A percentile compares a stretch with the other conserved stretches of the same genome.
These are phyloP conservation scores for Pardalotus punctatus DNA, from an alignment of 2,113 vertebrate species.

Conservation along the genomic window DNA sequence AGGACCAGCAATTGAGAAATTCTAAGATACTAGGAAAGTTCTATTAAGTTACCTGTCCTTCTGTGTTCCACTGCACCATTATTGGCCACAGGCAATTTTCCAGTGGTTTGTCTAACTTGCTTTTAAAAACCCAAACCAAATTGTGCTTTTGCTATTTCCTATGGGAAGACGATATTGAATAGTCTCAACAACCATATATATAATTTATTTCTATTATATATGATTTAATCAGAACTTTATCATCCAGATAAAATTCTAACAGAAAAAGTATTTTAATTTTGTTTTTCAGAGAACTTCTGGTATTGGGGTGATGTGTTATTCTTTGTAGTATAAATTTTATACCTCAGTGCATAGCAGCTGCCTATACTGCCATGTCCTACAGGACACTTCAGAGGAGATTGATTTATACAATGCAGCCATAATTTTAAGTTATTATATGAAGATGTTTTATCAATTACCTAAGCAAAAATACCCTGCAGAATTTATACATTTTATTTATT, in stretches of 20 bases:
- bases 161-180: background rate
- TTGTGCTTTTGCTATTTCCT: background rate
- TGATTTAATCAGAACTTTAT: background rate
- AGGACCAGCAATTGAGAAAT: background rate
- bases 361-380: background rate
- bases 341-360: background rate
- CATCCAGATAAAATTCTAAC: background rate
- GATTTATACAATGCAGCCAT: slow-evolving; percentile 53
- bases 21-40: background rate
- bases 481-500: slow-evolving; percentile 73
- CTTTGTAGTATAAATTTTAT: slow-evolving; percentile 29
- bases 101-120: background rate
- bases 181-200: background rate
- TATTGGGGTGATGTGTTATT: background rate
- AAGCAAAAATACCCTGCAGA: slow-evolving; percentile 60
- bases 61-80: background rate
- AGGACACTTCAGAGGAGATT: slow-evolving; percentile 39
- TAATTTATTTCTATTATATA: background rate
- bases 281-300: background rate
- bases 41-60: background rate
- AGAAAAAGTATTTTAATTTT: background rate
- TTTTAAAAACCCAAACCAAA: background rate
- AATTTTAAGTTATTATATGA: slow-evolving; percentile 72
- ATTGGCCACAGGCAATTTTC: background rate
- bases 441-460: slow-evolving; percentile 73